Evolutionary conservation across 2,113 vertebrate species (phyloP).

Genomic region (Podarcis muralis): DNA sequence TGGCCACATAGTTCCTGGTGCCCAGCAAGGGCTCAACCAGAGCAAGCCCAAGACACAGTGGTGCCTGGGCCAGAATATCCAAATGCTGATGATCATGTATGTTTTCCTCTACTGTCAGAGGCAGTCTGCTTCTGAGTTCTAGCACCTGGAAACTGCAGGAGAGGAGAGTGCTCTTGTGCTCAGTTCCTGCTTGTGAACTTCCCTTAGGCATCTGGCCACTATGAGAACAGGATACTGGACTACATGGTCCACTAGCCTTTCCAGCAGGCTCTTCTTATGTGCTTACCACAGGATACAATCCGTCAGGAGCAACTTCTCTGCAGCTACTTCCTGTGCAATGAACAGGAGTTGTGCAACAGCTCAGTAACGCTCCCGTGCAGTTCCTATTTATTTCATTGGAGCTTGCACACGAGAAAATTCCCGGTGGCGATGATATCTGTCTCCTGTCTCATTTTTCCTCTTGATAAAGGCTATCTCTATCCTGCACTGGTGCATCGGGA

Average conservation of each 20-base stretch:
- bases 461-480: not conserved
- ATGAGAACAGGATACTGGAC: no score
- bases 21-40: not conserved
- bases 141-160: no score
- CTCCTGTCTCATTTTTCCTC: no score
- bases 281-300: not conserved
- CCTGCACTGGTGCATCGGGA: no score
- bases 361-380: not conserved
- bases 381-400: not conserved
- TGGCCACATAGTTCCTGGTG: not conserved
- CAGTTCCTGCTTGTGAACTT: no score
- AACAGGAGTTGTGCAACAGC: not conserved
- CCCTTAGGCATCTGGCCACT: no score
- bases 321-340: not conserved
- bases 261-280: no score
- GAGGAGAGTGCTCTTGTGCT: no score
- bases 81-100: not conserved
- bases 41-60: not conserved
- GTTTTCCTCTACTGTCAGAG: no score
- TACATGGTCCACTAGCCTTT: no score
- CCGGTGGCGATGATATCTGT: not conserved
- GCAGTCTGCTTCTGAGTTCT: no score
- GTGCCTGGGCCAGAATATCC: not conserved
- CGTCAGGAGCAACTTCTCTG: not conserved
- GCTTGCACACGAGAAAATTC: not conserved